Percentiles rank a stretch among this genome's conserved stretches.
Conservation (phyloP, 2,113 vertebrate species). For the Tenebrosternarchus preto region DNA sequence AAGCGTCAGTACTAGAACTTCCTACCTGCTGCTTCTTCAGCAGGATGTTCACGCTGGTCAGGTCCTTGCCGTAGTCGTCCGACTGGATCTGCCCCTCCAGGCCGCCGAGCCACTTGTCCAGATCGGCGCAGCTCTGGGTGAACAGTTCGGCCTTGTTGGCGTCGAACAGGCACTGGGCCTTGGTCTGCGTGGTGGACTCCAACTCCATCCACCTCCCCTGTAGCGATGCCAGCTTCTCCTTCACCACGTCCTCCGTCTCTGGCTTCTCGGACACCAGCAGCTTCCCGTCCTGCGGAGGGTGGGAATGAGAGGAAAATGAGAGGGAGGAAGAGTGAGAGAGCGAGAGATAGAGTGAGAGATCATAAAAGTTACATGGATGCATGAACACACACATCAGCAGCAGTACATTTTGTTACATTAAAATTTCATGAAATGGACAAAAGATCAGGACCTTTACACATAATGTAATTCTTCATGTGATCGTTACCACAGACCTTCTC, state of each 20-base stretch:
- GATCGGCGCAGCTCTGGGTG: constrained; percentile 93
- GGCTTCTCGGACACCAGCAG: constrained; percentile 94
- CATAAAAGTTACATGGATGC: no score
- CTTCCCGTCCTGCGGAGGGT: constrained; percentile 79
- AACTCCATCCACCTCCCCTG: constrained; percentile 90
- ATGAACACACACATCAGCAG: no score
- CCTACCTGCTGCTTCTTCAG: constrained; percentile 94
- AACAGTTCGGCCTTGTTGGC: constrained; percentile 97
- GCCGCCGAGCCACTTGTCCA: constrained; percentile 91
- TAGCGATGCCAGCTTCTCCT: constrained; percentile 85
- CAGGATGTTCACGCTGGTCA: constrained; percentile 96
- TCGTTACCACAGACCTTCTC: constrained; percentile 78
- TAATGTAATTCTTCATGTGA: not conserved
- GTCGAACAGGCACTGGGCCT: constrained; percentile 95
- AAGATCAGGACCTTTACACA: no score
- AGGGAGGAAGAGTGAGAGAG: not conserved
- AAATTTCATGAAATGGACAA: no score
- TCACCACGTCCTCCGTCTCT: constrained; percentile 86
- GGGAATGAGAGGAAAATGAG: not conserved
- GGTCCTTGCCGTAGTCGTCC: constrained; percentile 93
- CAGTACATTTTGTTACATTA: no score
- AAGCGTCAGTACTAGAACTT: not conserved
- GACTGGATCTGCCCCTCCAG: constrained; percentile 95
- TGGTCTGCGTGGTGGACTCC: constrained; percentile 93
- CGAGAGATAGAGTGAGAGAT: not conserved